Base-by-base conservation (phyloP, 2,797 vertebrate species). In the Arnoldichthys spilopterus region DNA sequence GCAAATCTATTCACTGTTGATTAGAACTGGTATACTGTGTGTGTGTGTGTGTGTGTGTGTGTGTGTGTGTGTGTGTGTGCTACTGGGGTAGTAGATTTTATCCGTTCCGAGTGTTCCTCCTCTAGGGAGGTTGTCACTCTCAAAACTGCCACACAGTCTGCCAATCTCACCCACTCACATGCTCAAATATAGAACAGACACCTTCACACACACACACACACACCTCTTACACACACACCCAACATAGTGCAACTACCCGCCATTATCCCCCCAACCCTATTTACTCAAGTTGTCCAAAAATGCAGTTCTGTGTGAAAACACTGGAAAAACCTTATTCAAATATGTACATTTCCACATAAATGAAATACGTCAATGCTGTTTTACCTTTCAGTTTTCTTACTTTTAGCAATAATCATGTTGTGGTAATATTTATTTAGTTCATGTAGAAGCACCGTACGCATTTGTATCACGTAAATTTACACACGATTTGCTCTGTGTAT, bases 111-210 rank as follows among this genome's bases (percentile, higher is more conserved):
- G 51, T 71, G 75, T 74, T 74, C 28, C 59, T 70, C 70, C 72
- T 77, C 66, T 59, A 28, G 3, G 61, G 61, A 70, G 68, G 40
- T 66, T 68, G 82, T 77, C 64, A 61, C 49, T 82, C 79, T 79
- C 40, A 68, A 85, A 79, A 68, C 34, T 78, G 63, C 56, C 20
- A 63, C 73, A 76, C 72, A 30, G 61, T 49, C 79, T 82, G 84
- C 79, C 84, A 83, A 74, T 83, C 72, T 72, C 81, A 47, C 43
- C 11, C 43, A 47, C 43, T 13, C 43, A 47, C 43, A 47, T 13
- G 15, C 43, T 13, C 43, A 47, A 12, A 47, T 13, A 47, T 47
- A 47, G 43, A 47, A 72, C 75, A 56, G 11, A 79, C 28, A 64
- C 59, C 43, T 54, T 80, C 32, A 61, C 81, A 72, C 76, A 78